Evolutionary conservation across 2,888 invertebrate genomes (phyloP).

Genomic region (Maniola hyperantus): DNA sequence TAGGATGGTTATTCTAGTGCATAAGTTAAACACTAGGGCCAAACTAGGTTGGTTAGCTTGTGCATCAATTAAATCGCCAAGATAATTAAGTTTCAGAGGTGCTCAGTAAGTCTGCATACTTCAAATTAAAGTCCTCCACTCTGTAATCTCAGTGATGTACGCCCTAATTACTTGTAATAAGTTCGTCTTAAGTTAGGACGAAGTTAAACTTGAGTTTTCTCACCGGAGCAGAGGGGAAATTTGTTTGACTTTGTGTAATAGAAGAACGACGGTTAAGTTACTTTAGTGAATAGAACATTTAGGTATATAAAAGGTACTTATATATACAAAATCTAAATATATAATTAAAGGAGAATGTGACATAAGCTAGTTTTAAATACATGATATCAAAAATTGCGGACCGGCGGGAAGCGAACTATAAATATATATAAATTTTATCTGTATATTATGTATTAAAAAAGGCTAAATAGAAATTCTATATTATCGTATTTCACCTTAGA

Average conservation of each 20-base stretch:
- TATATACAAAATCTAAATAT: too few species aligned
- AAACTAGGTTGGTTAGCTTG: neutral
- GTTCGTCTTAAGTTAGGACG: slow-evolving; percentile 26
- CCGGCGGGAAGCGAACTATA: too few species aligned
- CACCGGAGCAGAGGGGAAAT: slow-evolving; percentile 20
- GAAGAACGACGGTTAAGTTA: slow-evolving; percentile 11
- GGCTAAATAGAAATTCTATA: too few species aligned
- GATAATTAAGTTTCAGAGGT: slow-evolving; percentile 3
- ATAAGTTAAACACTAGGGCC: neutral
- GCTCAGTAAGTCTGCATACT: slow-evolving; percentile 19
- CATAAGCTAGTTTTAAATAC: too few species aligned
- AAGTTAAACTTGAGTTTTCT: slow-evolving; percentile 22
- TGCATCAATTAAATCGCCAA: neutral
- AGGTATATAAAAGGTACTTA: too few species aligned
- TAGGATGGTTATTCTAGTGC: neutral
- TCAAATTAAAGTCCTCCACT: slow-evolving; percentile 25
- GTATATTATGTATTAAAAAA: too few species aligned
- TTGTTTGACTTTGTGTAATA: slow-evolving; percentile 22
- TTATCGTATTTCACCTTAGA: too few species aligned
- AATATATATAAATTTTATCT: too few species aligned
- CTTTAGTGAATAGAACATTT: neutral
- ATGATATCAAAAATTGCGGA: too few species aligned
- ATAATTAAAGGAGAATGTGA: too few species aligned
- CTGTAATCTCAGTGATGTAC: slow-evolving; percentile 23
- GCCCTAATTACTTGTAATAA: slow-evolving; percentile 29